Evolutionary conservation across 2,888 invertebrate species (phyloP).

Genomic region (Amphiduros pacificus): DNA sequence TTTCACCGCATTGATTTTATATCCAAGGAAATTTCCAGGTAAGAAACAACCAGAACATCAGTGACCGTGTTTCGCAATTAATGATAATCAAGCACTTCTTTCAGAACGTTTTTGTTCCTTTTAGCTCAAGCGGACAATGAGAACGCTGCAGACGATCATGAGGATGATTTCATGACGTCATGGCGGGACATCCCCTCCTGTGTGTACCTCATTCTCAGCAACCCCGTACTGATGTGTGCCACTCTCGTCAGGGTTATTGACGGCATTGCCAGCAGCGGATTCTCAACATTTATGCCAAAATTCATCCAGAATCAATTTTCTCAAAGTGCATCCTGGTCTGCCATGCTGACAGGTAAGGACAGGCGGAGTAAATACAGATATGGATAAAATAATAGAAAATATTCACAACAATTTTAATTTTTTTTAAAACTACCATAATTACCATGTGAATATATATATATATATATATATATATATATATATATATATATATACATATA

Average conservation of each 20-base stretch:
- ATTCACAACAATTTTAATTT: too few species aligned
- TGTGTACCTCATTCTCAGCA: conserved; percentile 67
- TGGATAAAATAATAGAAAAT: too few species aligned
- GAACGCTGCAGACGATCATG: conserved; percentile 15
- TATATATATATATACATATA: too few species aligned
- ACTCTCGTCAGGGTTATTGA: conserved; percentile 71
- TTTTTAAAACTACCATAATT: too few species aligned
- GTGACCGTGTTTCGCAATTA: too few species aligned
- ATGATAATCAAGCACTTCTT: too few species aligned
- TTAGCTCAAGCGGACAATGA: conserved; percentile 39
- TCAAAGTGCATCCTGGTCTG: conserved; percentile 70
- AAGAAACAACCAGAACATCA: too few species aligned
- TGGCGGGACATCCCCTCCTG: conserved; percentile 41
- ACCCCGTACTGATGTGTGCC: conserved; percentile 62
- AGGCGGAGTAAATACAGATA: too few species aligned
- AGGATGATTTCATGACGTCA: conserved; percentile 20
- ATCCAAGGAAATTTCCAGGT: conserved; percentile 70
- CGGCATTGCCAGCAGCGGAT: conserved; percentile 64
- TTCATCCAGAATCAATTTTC: conserved; percentile 76
- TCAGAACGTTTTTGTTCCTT: too few species aligned
- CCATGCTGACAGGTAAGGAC: conserved; percentile 68
- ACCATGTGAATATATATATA: too few species aligned
- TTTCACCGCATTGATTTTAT: conserved; percentile 68
- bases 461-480: too few species aligned
- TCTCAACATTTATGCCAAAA: conserved; percentile 74